A percentile compares a stretch with the other conserved stretches of the same genome.
phyloP scores from a whole-genome alignment of 2,888 invertebrate species.

The Ectobius pallidus region DNA sequence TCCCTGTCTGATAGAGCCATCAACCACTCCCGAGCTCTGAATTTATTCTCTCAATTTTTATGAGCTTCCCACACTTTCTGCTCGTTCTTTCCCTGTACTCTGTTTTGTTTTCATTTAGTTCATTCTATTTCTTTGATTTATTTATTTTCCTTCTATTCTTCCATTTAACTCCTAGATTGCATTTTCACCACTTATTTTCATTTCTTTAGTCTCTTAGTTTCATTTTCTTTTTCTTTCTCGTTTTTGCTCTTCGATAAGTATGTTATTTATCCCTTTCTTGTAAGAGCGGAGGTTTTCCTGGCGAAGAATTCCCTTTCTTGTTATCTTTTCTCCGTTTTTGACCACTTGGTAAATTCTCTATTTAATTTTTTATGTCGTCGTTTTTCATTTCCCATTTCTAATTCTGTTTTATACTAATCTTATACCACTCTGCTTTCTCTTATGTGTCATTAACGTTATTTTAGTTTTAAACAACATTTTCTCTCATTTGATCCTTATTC shows the following conservation, averaged over 20 bases:
- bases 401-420: too few species aligned
- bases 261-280: background rate
- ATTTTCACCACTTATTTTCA: background rate
- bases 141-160: background rate
- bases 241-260: background rate
- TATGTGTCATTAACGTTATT: too few species aligned
- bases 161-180: too few species aligned
- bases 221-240: background rate
- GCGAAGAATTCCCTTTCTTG: too few species aligned
- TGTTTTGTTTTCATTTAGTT: background rate
- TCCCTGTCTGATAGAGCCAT: background rate
- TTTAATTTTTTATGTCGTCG: too few species aligned
- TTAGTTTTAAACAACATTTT: too few species aligned
- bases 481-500: too few species aligned
- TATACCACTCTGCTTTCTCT: too few species aligned
- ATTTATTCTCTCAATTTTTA: background rate
- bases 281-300: too few species aligned
- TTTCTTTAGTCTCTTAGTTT: background rate
- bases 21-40: background rate
- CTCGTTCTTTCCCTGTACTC: background rate
- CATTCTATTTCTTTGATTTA: background rate
- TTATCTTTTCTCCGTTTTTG: too few species aligned
- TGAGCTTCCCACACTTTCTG: background rate
- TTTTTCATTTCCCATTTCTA: too few species aligned
- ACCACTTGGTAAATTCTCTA: too few species aligned